Evolutionary conservation across 2,797 vertebrate species (phyloP).

Genomic region (Acanthopagrus latus): DNA sequence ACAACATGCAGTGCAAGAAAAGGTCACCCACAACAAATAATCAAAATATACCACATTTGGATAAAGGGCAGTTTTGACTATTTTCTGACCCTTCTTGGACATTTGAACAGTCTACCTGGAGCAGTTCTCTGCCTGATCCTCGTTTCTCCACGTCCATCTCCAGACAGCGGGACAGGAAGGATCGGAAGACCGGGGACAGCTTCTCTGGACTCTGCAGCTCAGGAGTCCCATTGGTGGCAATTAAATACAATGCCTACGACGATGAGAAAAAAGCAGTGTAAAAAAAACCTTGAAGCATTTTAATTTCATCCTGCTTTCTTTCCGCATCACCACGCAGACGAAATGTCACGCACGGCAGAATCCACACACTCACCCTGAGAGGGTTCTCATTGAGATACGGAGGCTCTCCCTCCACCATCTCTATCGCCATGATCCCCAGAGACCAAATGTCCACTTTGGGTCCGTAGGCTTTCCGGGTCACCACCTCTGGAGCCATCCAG

Average conservation of each 20-base stretch:
- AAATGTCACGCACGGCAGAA: not conserved
- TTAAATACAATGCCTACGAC: constrained; percentile 94
- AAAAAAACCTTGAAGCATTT: no score
- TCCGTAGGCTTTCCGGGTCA: constrained; percentile 97
- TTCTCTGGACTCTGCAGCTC: constrained; percentile 98
- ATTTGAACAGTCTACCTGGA: constrained; percentile 87
- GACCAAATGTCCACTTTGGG: constrained; percentile 99
- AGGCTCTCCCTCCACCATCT: constrained; percentile 99
- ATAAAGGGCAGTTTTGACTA: not conserved
- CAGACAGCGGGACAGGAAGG: constrained; percentile 96
- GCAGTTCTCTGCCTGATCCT: constrained; percentile 94
- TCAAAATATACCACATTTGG: not conserved
- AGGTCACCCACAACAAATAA: no score
- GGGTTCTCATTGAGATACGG: constrained; percentile 99
- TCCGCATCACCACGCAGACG: no score
- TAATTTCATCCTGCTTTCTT: not conserved
- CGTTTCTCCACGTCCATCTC: constrained; percentile 99
- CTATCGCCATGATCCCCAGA: constrained; percentile 98
- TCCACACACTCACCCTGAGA: constrained; percentile 89
- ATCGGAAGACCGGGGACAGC: constrained; percentile 93
- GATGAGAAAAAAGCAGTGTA: constrained; percentile 2
- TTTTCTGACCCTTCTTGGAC: not conserved
- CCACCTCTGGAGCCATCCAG: constrained; percentile 99
- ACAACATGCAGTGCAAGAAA: not conserved
- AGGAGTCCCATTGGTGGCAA: constrained; percentile 98